These are phyloP conservation scores for Catharus bicknelli DNA, from an alignment of 2,113 vertebrate species.

Conservation along the genomic window DNA sequence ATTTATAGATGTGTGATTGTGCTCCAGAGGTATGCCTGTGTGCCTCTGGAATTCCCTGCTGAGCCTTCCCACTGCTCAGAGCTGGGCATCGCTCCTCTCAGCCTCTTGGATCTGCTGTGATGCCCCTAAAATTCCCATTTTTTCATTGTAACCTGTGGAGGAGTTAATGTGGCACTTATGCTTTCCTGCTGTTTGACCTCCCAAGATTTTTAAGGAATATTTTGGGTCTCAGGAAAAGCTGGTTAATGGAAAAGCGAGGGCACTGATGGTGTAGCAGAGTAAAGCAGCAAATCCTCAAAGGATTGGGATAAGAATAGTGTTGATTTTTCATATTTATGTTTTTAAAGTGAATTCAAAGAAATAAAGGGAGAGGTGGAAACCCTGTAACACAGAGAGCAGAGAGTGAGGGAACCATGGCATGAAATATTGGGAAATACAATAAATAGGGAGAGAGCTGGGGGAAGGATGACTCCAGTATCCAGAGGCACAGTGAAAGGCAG, in stretches of 20 bases:
- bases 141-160: not conserved
- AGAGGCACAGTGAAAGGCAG: not conserved
- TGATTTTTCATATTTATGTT: not conserved
- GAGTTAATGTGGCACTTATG: not conserved
- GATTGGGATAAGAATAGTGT: accelerated
- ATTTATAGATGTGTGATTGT: accelerated
- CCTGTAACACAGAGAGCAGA: not conserved
- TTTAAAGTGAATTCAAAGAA: not conserved
- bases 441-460: not conserved
- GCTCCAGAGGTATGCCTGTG: not conserved
- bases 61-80: not conserved
- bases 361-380: not conserved
- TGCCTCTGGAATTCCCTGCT: not conserved
- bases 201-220: not conserved
- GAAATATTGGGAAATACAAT: not conserved
- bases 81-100: not conserved
- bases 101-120: too few relatives aligned
- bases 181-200: not conserved
- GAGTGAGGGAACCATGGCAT: not conserved
- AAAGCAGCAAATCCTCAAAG: not conserved
- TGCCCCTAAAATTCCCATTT: not conserved
- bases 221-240: not conserved
- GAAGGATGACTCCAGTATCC: not conserved
- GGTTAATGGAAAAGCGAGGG: not conserved
- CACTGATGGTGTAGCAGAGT: not conserved